Evolutionary conservation across 1,140 invertebrate genomes (phyloP), one percentile per base, ranked within the genome.

Genomic region (Drosophila pallidifrons): DNA sequence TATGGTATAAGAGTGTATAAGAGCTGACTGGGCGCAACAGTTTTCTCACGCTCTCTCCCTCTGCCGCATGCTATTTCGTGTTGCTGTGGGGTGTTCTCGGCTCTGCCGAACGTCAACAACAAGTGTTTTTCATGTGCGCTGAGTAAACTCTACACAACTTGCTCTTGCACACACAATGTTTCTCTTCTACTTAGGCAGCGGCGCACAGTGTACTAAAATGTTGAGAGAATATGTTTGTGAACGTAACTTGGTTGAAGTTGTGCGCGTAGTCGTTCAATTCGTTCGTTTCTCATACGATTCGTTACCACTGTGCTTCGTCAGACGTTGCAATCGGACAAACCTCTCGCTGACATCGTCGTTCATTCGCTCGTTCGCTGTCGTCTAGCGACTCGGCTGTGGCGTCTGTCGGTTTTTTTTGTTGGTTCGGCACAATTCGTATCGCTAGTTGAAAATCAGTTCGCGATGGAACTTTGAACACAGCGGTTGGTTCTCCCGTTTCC

Each of bases 401-500:
- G n/a, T 7, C 11, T n/a, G 41, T 58, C 28, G 35, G n/a, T 8
- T 61, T 64, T 49, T 20, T 30, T 30, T 13, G 61, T 68, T 58
- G 78, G 54, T 7, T 63, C 49, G 54, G 45, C 49, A 54, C 61
- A 54, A 49, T 64, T 81, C 58, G 79, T 47, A 52, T 38, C 46
- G 41, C 59, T 28, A 38, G 47, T 54, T 71, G 43, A 61, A 59
- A 88, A 66, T 91, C 91, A 91, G 81, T 92, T 92, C 87, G 81
- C 87, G 83, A 87, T 91, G 91, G 80, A 92, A 87, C 78, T 91
- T 91, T 92, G 91, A 92, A 92, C 77, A 82, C 74, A 81, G 71
- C 86, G 87, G 91, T 86, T 92, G 80, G 78, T 68, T 80, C 81
- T 75, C 25, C 60, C 71, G 77, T 89, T 86, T 86, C 82, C 71